Conservation (phyloP, 2,113 vertebrate species). For the Rhabdornis inornatus region DNA sequence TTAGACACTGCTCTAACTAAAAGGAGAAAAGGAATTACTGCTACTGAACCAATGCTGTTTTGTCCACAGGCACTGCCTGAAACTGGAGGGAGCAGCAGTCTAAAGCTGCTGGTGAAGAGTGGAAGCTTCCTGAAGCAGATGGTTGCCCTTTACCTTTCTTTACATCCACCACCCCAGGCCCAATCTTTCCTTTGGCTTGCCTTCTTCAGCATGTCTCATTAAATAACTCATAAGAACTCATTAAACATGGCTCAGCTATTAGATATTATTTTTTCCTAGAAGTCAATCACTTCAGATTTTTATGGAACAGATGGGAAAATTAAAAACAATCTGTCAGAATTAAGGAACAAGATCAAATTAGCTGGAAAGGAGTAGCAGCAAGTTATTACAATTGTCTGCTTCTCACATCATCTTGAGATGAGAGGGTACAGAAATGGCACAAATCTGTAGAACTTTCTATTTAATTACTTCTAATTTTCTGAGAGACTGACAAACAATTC, state of each 20-base stretch:
- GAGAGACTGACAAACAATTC: constrained; percentile 29
- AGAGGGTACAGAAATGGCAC: constrained; percentile 53
- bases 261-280: constrained; percentile 54
- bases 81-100: not conserved
- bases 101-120: not conserved
- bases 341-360: constrained; percentile 73
- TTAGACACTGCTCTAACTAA: not conserved
- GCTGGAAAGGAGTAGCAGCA: constrained; percentile 65
- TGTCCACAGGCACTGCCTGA: not conserved
- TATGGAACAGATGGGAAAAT: constrained; percentile 72
- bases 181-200: constrained; percentile 30
- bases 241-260: constrained; percentile 66
- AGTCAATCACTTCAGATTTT: constrained; percentile 62
- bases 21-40: not conserved
- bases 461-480: constrained; percentile 55
- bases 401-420: constrained; percentile 68
- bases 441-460: constrained; percentile 59
- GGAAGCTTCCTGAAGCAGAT: not conserved
- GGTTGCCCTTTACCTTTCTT: constrained; percentile 11
- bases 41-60: not conserved
- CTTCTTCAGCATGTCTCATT: constrained; percentile 19
- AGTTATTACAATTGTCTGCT: constrained; percentile 69
- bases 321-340: constrained; percentile 73
- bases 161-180: not conserved
- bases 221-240: constrained; percentile 54